A percentile compares a stretch with the other conserved stretches of the same genome.
These are phyloP conservation scores for Charina bottae DNA, from an alignment of 2,113 vertebrate species.

Conservation along the genomic window DNA sequence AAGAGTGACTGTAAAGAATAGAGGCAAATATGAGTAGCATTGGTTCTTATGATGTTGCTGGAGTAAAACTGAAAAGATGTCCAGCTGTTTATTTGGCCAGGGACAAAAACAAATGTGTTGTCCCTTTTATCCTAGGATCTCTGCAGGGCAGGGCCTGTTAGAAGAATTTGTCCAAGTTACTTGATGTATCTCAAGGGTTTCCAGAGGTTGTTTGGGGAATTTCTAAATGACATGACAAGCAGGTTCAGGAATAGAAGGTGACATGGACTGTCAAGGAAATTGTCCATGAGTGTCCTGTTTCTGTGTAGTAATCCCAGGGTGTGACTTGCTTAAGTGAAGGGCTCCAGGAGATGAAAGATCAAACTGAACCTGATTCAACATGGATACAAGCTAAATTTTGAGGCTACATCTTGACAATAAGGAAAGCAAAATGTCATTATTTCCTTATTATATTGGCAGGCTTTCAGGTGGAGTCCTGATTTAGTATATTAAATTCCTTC, in stretches of 20 bases:
- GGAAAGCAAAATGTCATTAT: not conserved
- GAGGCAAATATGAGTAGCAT: not conserved
- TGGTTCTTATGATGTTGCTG: not conserved
- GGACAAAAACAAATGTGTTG: not conserved
- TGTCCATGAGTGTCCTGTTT: not conserved
- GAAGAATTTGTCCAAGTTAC: not conserved
- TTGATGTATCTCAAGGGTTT: not conserved
- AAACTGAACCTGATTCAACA: not conserved
- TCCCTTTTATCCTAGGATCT: not conserved
- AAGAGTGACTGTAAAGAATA: not conserved
- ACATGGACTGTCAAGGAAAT: not conserved
- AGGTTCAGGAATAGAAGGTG: not conserved
- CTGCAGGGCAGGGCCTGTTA: not conserved
- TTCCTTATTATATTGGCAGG: not conserved
- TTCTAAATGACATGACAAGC: not conserved
- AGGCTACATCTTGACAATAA: not conserved
- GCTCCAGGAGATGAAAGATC: not conserved
- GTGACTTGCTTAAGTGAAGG: not conserved
- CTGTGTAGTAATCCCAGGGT: not conserved
- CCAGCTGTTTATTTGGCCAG: not conserved
- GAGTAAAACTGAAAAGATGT: not conserved
- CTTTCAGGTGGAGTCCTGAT: not conserved
- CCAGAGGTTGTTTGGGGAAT: not conserved
- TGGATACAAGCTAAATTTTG: not conserved
- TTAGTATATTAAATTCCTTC: not conserved